Evolutionary conservation across 2,888 invertebrate genomes (phyloP).

Genomic region (Lasioglossum pauxillum): DNA sequence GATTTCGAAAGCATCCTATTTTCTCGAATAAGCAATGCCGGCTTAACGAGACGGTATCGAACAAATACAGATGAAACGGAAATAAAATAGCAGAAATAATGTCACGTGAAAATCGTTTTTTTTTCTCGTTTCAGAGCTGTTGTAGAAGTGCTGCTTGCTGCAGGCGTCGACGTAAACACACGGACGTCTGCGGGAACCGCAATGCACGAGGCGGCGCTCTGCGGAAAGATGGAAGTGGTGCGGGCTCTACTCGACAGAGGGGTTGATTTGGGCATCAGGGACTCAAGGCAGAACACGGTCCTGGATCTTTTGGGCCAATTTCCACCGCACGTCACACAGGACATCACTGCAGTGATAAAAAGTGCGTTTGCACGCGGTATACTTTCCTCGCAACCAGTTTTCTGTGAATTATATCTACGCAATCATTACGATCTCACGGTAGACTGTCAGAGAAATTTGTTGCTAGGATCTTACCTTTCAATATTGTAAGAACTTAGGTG

Average conservation of each 20-base stretch:
- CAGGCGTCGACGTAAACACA: slow-evolving; percentile 95
- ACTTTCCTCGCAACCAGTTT: neutral
- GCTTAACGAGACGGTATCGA: neutral
- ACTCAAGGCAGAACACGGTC: slow-evolving; percentile 93
- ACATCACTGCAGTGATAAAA: slow-evolving; percentile 93
- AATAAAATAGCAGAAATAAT: neutral
- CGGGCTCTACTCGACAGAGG: slow-evolving; percentile 92
- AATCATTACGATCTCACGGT: too few relatives aligned
- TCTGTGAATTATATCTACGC: neutral
- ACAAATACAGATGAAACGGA: neutral
- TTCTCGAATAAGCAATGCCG: too few relatives aligned
- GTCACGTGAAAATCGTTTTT: neutral
- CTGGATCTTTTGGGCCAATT: slow-evolving; percentile 94
- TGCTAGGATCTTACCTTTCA: neutral
- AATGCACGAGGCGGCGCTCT: slow-evolving; percentile 96
- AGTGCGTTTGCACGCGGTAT: slow-evolving; percentile 86
- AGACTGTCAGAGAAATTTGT: neutral
- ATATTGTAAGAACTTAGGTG: neutral
- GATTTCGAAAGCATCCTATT: too few relatives aligned
- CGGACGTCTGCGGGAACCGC: slow-evolving; percentile 95
- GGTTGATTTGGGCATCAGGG: slow-evolving; percentile 92
- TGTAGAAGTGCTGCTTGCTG: slow-evolving; percentile 92
- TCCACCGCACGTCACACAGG: slow-evolving; percentile 94
- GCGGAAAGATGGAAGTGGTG: slow-evolving; percentile 95
- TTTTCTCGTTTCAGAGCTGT: slow-evolving; percentile 87